Evolutionary conservation across 1,140 invertebrate genomes (phyloP).

Genomic region (Cydia pomonella): DNA sequence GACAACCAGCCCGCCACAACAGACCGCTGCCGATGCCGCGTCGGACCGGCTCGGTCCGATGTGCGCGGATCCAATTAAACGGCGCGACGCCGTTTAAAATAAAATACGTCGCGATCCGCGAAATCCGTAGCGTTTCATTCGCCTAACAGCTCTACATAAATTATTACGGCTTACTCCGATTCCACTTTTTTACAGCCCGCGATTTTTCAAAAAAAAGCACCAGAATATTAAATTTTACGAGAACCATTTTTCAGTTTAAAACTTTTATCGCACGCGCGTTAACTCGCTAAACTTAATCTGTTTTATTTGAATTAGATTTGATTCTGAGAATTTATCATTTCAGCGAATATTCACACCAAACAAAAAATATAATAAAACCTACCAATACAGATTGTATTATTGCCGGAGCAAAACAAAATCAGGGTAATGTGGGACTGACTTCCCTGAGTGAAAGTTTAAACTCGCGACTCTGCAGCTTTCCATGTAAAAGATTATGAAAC

Average conservation of each 20-base stretch:
- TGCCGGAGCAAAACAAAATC: no score
- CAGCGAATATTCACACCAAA: not conserved
- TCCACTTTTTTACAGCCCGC: conserved; percentile 13
- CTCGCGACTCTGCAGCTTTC: no score
- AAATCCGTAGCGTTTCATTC: conserved; percentile 22
- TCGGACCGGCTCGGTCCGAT: not conserved
- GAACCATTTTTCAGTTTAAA: conserved; percentile 12
- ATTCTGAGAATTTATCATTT: not conserved
- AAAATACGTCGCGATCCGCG: conserved; percentile 29
- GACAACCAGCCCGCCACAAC: conserved; percentile 2
- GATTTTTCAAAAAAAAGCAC: conserved; percentile 16
- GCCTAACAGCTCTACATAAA: conserved; percentile 33
- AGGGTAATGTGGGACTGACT: no score
- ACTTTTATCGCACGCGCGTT: conserved; percentile 4
- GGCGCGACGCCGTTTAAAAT: conserved; percentile 30
- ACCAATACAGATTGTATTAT: no score
- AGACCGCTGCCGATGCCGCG: not conserved
- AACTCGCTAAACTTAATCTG: not conserved
- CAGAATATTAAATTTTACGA: conserved; percentile 22
- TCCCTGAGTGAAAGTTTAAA: no score
- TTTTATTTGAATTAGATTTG: conserved; percentile 1
- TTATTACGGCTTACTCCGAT: conserved; percentile 30
- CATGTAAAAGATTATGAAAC: no score
- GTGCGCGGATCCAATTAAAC: conserved; percentile 21
- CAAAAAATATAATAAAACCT: no score